A percentile compares a stretch with the other conserved stretches of the same genome.
phyloP scores from a whole-genome alignment of 2,113 vertebrate genomes.

The Chaetops frenatus region DNA sequence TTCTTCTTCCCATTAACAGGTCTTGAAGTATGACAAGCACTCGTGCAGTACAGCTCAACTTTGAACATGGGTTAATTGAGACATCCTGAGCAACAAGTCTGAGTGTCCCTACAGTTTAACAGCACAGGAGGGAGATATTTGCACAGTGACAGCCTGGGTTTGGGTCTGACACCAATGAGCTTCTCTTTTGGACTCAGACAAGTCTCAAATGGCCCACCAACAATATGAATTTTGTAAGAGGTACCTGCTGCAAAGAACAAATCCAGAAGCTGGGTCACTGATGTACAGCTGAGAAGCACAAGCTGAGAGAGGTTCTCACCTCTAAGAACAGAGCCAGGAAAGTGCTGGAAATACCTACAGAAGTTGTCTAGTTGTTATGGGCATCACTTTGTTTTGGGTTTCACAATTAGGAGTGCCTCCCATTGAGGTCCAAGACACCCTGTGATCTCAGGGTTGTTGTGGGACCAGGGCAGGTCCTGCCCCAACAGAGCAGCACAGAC shows the following conservation, averaged over 20 bases:
- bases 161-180: fast-evolving
- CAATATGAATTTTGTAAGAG: not conserved
- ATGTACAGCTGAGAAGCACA: not conserved
- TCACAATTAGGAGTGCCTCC: not conserved
- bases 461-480: not conserved
- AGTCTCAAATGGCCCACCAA: not conserved
- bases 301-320: not conserved
- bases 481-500: not conserved
- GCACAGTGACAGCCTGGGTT: not conserved
- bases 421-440: not conserved
- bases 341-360: not conserved
- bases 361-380: fast-evolving
- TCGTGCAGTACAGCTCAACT: not conserved
- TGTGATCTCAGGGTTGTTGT: not conserved
- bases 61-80: not conserved
- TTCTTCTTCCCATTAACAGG: not conserved
- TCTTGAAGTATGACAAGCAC: not conserved
- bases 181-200: not conserved
- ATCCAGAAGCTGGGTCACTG: not conserved
- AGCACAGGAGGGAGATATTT: not conserved
- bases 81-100: not conserved
- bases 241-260: not conserved
- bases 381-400: not conserved
- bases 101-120: not conserved
- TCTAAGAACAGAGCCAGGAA: not conserved